Evolutionary conservation across 1,140 invertebrate genomes (phyloP).

Genomic region (Tribolium madens): DNA sequence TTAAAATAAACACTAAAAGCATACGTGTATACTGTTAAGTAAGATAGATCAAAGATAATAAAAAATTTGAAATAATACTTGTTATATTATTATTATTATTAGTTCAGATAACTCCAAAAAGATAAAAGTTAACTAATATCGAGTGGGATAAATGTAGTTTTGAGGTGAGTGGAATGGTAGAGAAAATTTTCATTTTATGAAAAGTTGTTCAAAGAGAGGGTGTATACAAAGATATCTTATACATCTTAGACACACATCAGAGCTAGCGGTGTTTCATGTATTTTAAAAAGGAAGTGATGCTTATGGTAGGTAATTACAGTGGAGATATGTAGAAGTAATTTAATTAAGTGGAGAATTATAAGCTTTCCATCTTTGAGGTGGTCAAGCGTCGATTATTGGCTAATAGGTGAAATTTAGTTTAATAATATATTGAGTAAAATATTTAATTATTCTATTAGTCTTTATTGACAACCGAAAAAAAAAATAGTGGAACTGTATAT

Average conservation of each 20-base stretch:
- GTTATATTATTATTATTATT: not conserved
- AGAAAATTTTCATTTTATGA: slow-evolving; percentile 7
- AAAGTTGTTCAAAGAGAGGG: not conserved
- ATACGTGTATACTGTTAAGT: slow-evolving; percentile 19
- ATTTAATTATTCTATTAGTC: not conserved
- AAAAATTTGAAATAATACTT: slow-evolving; percentile 21
- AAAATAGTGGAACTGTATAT: not conserved
- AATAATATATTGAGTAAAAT: not conserved
- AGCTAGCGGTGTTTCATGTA: slow-evolving; percentile 1
- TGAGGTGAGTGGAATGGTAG: not conserved
- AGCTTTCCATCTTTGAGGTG: not conserved
- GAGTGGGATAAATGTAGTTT: slow-evolving; percentile 1
- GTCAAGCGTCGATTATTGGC: not conserved
- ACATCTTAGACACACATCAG: not conserved
- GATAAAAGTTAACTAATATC: slow-evolving; percentile 17
- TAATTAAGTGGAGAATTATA: slow-evolving; percentile 19
- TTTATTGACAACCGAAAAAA: not conserved
- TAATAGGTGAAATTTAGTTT: not conserved
- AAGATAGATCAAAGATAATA: slow-evolving; percentile 35
- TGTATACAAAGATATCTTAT: slow-evolving; percentile 13
- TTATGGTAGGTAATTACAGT: not conserved
- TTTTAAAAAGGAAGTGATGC: slow-evolving; percentile 26
- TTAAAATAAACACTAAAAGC: slow-evolving; percentile 4
- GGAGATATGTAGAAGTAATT: slow-evolving; percentile 23
- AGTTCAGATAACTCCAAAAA: slow-evolving; percentile 2